phyloP scores from a whole-genome alignment of 2,113 vertebrate genomes.

The Bambusicola thoracicus region DNA sequence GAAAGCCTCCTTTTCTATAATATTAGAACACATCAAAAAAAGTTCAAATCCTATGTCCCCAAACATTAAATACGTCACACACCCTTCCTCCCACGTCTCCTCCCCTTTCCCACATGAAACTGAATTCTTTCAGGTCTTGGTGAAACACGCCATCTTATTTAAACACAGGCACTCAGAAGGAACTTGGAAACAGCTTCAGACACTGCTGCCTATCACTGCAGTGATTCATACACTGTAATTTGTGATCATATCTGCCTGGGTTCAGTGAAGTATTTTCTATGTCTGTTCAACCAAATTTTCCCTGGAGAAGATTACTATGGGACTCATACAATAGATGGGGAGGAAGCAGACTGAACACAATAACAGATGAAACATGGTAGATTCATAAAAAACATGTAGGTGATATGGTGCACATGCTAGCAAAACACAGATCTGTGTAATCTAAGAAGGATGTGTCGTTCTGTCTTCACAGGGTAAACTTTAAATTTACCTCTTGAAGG shows the following conservation, averaged over 20 bases:
- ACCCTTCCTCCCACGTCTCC: neutral
- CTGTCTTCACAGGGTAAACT: neutral
- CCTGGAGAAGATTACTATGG: neutral
- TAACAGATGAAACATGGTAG: neutral
- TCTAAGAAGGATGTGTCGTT: neutral
- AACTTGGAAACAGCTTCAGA: neutral
- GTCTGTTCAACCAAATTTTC: neutral
- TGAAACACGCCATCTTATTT: neutral
- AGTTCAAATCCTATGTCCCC: neutral
- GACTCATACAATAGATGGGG: neutral
- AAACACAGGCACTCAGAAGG: neutral
- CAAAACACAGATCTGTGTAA: neutral
- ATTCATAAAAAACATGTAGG: neutral
- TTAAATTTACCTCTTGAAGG: neutral
- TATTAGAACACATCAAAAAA: neutral
- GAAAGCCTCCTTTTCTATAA: neutral
- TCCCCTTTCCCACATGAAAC: neutral
- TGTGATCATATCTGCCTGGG: neutral
- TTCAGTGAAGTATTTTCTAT: neutral
- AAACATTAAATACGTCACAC: rapidly evolving
- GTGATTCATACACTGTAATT: neutral
- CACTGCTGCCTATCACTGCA: neutral
- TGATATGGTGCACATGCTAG: rapidly evolving
- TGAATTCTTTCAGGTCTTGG: neutral
- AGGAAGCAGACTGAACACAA: neutral